Evolutionary conservation across 2,113 vertebrate genomes (phyloP).

Genomic region (Clarias macrocephalus): DNA sequence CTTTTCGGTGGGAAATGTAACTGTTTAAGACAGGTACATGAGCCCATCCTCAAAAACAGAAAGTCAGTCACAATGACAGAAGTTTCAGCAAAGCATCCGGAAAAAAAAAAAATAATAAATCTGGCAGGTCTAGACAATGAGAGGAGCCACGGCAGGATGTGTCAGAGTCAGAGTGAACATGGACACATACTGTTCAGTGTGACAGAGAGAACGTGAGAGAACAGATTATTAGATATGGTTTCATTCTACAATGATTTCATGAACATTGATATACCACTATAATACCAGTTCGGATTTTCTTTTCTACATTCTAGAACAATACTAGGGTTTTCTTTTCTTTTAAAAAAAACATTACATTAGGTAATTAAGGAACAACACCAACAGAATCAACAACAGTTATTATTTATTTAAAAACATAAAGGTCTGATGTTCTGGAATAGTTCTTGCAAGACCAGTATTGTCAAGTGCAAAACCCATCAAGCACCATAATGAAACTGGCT

Average conservation of each 20-base stretch:
- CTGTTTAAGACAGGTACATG: background rate
- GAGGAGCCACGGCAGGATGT: background rate
- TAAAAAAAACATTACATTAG: too few species aligned
- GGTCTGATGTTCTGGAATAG: too few species aligned
- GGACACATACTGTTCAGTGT: background rate
- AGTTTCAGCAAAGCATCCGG: background rate
- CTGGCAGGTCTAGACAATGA: background rate
- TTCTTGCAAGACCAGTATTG: too few species aligned
- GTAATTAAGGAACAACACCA: too few species aligned
- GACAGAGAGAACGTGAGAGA: background rate
- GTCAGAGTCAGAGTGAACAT: background rate
- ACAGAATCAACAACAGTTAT: too few species aligned
- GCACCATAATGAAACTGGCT: too few species aligned
- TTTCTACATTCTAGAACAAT: too few species aligned
- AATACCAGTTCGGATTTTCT: too few species aligned
- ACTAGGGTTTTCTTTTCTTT: too few species aligned
- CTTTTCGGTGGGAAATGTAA: background rate
- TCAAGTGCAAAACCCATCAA: too few species aligned
- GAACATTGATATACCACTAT: background rate
- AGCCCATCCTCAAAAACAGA: background rate
- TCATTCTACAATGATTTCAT: slow-evolving; percentile 8
- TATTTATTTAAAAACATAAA: too few species aligned
- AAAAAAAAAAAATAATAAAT: background rate
- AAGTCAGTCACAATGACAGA: background rate
- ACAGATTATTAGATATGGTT: slow-evolving; percentile 5